phyloP scores from a whole-genome alignment of 2,888 invertebrate species.

The Eupithecia insigniata region DNA sequence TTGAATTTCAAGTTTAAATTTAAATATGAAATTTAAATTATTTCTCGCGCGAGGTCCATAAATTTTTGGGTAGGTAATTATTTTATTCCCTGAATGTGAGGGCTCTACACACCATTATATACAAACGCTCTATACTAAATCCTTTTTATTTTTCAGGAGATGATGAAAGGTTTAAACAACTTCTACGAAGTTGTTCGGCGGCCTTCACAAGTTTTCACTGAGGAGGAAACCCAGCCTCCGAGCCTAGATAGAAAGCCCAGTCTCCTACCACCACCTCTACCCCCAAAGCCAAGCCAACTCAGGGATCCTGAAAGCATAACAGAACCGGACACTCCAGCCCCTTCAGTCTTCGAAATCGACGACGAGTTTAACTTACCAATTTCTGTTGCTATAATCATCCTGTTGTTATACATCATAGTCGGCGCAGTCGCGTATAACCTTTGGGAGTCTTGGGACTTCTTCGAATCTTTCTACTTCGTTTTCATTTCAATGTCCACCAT shows the following conservation, averaged over 20 bases:
- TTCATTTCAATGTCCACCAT: constrained; percentile 99
- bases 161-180: constrained; percentile 92
- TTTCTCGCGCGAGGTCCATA: too few species aligned
- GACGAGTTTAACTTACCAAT: constrained; percentile 98
- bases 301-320: constrained; percentile 73
- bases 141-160: constrained; percentile 83
- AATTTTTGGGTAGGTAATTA: too few species aligned
- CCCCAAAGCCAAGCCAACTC: constrained; percentile 68
- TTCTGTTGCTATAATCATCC: constrained; percentile 92
- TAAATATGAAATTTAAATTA: too few species aligned
- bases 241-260: constrained; percentile 63
- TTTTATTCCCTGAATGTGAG: too few species aligned
- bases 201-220: constrained; percentile 87
- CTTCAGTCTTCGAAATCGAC: constrained; percentile 91
- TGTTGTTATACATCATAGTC: constrained; percentile 93
- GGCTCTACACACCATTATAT: too few species aligned
- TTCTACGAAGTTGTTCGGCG: constrained; percentile 91
- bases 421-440: constrained; percentile 92
- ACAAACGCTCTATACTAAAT: too few species aligned
- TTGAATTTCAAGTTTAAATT: too few species aligned
- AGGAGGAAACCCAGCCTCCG: constrained; percentile 75
- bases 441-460: constrained; percentile 94
- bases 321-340: constrained; percentile 90
- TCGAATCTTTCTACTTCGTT: constrained; percentile 97
- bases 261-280: constrained; percentile 75